Evolutionary conservation across 2,888 invertebrate genomes (phyloP).

Genomic region (Philopedon plagiatum): DNA sequence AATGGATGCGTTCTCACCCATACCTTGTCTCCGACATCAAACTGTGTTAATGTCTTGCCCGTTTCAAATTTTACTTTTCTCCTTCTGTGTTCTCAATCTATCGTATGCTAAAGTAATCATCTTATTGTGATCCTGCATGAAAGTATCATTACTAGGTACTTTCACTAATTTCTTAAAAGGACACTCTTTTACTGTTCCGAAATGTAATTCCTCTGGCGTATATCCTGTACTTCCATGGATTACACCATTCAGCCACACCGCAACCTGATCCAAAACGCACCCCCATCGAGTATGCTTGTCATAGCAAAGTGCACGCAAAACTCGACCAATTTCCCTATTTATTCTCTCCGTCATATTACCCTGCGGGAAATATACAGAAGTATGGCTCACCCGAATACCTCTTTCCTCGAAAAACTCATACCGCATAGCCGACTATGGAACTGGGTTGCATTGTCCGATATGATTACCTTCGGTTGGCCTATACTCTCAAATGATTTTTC

Average conservation of each 20-base stretch:
- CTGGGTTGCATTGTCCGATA: constrained; percentile 55
- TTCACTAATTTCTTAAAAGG: too few species aligned
- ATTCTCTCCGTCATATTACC: constrained; percentile 37
- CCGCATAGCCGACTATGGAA: constrained; percentile 26
- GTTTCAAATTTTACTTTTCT: too few species aligned
- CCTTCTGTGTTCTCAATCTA: too few species aligned
- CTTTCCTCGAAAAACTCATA: neutral
- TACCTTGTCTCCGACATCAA: too few species aligned
- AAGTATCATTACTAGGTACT: too few species aligned
- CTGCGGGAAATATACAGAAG: constrained; percentile 29
- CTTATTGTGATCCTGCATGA: too few species aligned
- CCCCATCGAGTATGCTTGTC: constrained; percentile 5
- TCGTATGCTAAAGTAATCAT: too few species aligned
- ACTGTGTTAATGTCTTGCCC: too few species aligned
- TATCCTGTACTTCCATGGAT: neutral
- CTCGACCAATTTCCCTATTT: constrained; percentile 38
- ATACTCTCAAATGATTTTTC: constrained; percentile 36
- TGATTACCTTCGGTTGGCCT: constrained; percentile 48
- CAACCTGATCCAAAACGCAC: neutral
- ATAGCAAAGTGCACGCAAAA: constrained; percentile 13
- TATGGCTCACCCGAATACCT: neutral
- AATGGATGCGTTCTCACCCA: too few species aligned
- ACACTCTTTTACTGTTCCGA: too few species aligned
- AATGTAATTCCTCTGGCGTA: too few species aligned
- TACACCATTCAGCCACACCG: neutral